Percentiles rank a stretch among this genome's conserved stretches.
Conservation (phyloP, 2,797 vertebrate genomes). For the Emys orbicularis region DNA sequence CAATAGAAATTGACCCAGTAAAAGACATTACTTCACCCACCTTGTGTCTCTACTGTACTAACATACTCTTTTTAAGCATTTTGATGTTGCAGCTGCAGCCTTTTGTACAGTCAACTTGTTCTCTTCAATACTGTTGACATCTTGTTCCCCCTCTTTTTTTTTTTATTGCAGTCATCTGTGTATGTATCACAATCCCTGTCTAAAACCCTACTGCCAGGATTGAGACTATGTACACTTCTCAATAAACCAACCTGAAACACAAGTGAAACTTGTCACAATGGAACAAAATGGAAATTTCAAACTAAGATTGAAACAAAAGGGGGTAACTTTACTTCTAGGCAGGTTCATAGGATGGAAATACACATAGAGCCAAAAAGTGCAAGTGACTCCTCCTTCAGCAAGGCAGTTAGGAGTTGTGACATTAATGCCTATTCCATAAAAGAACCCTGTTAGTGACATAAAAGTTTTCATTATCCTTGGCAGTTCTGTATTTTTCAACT, state of each 20-base stretch:
- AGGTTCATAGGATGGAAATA: neutral
- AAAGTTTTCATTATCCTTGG: neutral
- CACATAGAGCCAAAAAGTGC: neutral
- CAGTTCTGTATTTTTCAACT: constrained; percentile 4
- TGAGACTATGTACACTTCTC: neutral
- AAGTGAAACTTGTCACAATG: constrained; percentile 14
- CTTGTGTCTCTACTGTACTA: neutral
- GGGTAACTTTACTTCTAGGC: neutral
- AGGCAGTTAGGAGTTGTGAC: constrained; percentile 27
- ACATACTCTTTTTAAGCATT: neutral
- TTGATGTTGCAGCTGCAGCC: neutral
- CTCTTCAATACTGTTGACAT: neutral
- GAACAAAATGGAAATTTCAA: constrained; percentile 3
- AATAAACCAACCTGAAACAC: neutral
- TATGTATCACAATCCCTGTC: neutral
- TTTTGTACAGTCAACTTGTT: neutral
- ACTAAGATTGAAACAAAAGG: neutral
- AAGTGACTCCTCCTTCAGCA: neutral
- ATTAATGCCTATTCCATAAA: constrained; percentile 7
- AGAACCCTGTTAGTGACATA: neutral
- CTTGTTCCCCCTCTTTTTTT: constrained; percentile 21
- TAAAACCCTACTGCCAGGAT: neutral
- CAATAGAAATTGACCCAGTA: neutral
- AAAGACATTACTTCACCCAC: neutral
- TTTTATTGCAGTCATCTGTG: neutral